Base-by-base conservation (phyloP, 2,888 invertebrate genomes). In the Euspilapteryx auroguttella region DNA sequence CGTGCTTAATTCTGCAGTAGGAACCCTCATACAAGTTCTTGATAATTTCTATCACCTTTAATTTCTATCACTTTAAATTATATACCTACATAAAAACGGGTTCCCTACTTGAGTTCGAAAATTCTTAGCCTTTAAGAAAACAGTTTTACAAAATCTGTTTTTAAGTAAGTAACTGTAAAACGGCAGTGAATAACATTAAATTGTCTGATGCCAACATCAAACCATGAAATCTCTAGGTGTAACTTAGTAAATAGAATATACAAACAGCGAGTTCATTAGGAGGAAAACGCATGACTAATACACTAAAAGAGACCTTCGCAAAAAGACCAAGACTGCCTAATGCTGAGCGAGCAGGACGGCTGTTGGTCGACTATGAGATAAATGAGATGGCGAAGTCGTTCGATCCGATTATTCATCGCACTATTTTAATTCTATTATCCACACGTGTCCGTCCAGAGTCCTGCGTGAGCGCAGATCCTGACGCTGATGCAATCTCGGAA, bases 351-450 rank as follows among this genome's bases (percentile, higher is more conserved):
- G 25, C 36, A 32, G 21, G 12, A 12, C 21, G 10, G 40, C 35
- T 32, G 24, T 29, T 22, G 14, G 25, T 11, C 17, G 28, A 27
- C 17, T 23, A 32, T 7, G 44, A 31, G 34, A 26, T 39, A 44
- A 32, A 34, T 40, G 43, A 13, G 11, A 21, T 21, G 12, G 24
- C 22, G 24, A 13, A 26, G 30, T 23, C 24, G 32, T 32, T 32
- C 30, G 32, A 32, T 49, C 44, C 44, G 57, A 54, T 61, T 62
- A 63, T 56, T 63, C 63, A 62, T 55, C 42, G 47, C 41, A 58
- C 63, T 63, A 63, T 63, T 63, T 62, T 58, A 53, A 63, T 55
- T 50, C 50, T 51, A 54, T 10, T 49, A 54, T 52, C 48, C 55
- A 55, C 55, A 54, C 61, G 45, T 48, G 52, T 46, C 52, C 44